Conservation (phyloP, 1,140 invertebrate species). For the Telenomus remus region DNA sequence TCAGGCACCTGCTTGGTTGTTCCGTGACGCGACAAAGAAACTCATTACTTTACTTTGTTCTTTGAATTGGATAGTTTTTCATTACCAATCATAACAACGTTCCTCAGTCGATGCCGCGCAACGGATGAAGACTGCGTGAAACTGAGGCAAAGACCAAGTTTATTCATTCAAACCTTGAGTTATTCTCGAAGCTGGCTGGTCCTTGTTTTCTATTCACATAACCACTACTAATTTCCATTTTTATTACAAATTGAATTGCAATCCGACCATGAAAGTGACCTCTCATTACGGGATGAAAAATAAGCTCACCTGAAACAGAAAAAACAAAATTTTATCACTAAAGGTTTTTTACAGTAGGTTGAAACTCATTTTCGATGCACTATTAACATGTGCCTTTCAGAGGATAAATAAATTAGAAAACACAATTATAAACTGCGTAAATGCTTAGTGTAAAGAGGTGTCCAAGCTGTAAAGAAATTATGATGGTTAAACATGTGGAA, state of each 20-base stretch:
- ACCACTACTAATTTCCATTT: conserved; percentile 71
- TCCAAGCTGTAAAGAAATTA: neutral
- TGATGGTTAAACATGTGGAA: neutral
- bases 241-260: conserved; percentile 71
- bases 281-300: conserved; percentile 29
- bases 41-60: conserved; percentile 72
- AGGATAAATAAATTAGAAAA: too few relatives aligned
- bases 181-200: conserved; percentile 57
- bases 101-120: conserved; percentile 62
- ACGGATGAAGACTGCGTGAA: conserved; percentile 61
- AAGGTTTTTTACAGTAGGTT: too few relatives aligned
- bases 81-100: conserved; percentile 74
- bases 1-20: conserved; percentile 46
- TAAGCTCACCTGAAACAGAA: conserved; percentile 70
- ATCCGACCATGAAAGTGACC: conserved; percentile 46
- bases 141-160: conserved; percentile 60
- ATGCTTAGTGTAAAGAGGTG: too few relatives aligned
- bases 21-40: conserved; percentile 61
- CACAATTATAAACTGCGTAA: too few relatives aligned
- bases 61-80: conserved; percentile 74
- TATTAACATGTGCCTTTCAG: too few relatives aligned
- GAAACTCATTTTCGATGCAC: too few relatives aligned
- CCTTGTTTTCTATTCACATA: conserved; percentile 64
- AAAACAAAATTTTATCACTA: conserved; percentile 29
- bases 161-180: conserved; percentile 68